Conservation (phyloP, 2,113 vertebrate genomes). For the Asarcornis scutulata region DNA sequence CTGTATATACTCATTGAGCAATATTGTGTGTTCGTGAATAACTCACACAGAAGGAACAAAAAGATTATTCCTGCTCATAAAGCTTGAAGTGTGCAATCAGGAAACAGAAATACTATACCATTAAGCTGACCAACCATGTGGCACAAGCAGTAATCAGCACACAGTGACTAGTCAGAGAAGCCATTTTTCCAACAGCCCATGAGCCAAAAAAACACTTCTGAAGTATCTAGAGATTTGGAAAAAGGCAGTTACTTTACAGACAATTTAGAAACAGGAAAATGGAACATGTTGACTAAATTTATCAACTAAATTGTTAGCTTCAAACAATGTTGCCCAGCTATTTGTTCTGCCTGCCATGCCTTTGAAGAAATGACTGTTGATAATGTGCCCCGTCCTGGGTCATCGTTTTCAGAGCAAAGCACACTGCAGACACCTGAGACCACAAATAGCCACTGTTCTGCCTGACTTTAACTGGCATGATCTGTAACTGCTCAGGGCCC, state of each 20-base stretch:
- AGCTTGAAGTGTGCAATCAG: conserved; percentile 1
- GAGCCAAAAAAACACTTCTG: background rate
- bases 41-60: background rate
- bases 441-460: conserved; percentile 63
- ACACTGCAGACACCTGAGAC: conserved; percentile 6
- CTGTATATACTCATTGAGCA: background rate
- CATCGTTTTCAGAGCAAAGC: background rate
- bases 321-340: background rate
- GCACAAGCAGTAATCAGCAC: background rate
- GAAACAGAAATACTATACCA: conserved; percentile 18
- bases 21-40: background rate
- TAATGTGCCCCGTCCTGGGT: background rate
- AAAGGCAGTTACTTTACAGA: conserved; percentile 1
- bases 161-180: background rate
- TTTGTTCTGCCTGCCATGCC: background rate
- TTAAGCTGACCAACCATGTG: conserved; percentile 27
- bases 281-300: background rate
- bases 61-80: conserved; percentile 24
- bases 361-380: background rate
- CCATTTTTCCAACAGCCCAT: background rate
- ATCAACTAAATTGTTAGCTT: conserved; percentile 24
- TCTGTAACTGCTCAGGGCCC: conserved; percentile 14
- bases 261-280: conserved; percentile 16
- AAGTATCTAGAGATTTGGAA: background rate
- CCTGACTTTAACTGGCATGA: background rate